Evolutionary conservation across 2,113 vertebrate genomes (phyloP), one percentile per base, ranked within the genome.

Genomic region (Tenebrosternarchus preto): DNA sequence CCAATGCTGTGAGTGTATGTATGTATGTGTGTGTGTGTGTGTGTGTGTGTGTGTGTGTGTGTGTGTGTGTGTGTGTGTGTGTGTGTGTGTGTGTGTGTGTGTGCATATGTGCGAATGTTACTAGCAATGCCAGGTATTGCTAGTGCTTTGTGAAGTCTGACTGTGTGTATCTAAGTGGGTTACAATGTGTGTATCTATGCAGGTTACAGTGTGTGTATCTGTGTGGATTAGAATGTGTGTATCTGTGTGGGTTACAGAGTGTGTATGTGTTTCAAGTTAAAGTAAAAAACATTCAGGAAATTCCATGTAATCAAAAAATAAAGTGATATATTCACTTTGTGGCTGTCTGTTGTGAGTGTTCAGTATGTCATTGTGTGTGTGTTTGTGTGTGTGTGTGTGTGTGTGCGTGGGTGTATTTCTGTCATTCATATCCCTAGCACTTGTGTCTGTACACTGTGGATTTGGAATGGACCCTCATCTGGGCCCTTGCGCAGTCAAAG

Each of bases 401-500:
- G 60, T 39, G 59, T 56, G 69, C 59, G 59, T 31, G 55, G 27
- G 59, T 50, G 24, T 46, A 6, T 1, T 64, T 46, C 8, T 29
- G 25, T 17, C 27, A 24, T n/a, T 33, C 9, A 25, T 63, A n/a
- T 33, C 59, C 29, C 20, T 70, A 20, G 25, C 36, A 6, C 5
- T 29, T 31, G 56, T 77, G 17, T 73, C 67, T 59, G 53, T 25
- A 39, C 24, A 64, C 36, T 55, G 15, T 75, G 60, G 64, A 67
- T 57, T 22, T 78, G 29, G 25, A 59, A 46, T 17, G 56, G 25
- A n/a, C 50, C 86, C 87, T 90, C 80, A 88, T 88, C 88, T 90
- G 83, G 88, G 91, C 88, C n/a, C 88, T 90, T 87, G 88, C 76
- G 66, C 81, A 92, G 89, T 90, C 86, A 91, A 92, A 91, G 89